A percentile compares a stretch with the other conserved stretches of the same genome.
Conservation (phyloP, 2,888 invertebrate species). For the Sarcophaga subvicina region DNA sequence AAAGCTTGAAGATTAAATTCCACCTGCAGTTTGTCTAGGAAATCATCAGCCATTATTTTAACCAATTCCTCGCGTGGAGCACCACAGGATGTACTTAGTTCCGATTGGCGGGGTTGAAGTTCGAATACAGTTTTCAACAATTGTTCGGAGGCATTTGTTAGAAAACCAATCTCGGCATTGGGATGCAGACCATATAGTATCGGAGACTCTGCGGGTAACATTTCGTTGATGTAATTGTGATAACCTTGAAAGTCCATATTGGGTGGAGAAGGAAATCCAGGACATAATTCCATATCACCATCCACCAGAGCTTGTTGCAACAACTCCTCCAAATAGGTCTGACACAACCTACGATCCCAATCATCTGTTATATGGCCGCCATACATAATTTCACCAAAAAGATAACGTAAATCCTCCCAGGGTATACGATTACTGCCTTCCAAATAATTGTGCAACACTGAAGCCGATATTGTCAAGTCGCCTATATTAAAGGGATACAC, state of each 20-base stretch:
- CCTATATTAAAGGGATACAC: slow-evolving; percentile 91
- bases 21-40: slow-evolving; percentile 94
- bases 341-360: slow-evolving; percentile 95
- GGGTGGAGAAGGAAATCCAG: slow-evolving; percentile 93
- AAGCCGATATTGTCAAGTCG: slow-evolving; percentile 95
- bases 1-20: slow-evolving; percentile 94
- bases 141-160: slow-evolving; percentile 92
- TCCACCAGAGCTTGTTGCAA: slow-evolving; percentile 94
- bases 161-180: slow-evolving; percentile 97
- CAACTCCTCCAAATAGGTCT: slow-evolving; percentile 92
- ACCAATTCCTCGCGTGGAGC: slow-evolving; percentile 91
- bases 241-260: slow-evolving; percentile 94
- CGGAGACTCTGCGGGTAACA: slow-evolving; percentile 94
- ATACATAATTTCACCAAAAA: slow-evolving; percentile 99
- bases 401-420: slow-evolving; percentile 96
- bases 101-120: slow-evolving; percentile 93
- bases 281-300: slow-evolving; percentile 91
- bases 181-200: slow-evolving; percentile 96
- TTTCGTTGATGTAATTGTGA: slow-evolving; percentile 93
- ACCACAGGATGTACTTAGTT: slow-evolving; percentile 82
- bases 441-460: slow-evolving; percentile 95
- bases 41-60: slow-evolving; percentile 91
- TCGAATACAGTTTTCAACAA: slow-evolving; percentile 93
- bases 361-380: slow-evolving; percentile 98
- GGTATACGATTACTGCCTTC: slow-evolving; percentile 95